Evolutionary conservation across 2,797 vertebrate species (phyloP).

Genomic region (Ceyx erithaca): DNA sequence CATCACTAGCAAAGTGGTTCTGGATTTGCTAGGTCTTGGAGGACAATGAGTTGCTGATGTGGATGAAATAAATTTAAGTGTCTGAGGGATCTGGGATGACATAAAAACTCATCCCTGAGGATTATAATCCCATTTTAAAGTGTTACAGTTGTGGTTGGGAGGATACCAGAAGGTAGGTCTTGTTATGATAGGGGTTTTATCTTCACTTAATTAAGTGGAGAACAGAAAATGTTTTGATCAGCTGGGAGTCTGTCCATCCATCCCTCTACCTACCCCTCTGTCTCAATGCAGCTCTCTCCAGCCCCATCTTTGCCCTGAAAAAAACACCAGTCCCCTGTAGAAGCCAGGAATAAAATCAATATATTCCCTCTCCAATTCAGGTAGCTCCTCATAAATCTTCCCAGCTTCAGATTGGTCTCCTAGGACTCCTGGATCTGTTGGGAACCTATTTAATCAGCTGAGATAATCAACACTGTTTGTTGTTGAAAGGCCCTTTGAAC

Average conservation of each 20-base stretch:
- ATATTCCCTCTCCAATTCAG: constrained; percentile 33
- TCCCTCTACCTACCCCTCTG: not conserved
- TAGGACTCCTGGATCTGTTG: constrained; percentile 23
- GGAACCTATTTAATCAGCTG: constrained; percentile 59
- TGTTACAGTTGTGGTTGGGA: not conserved
- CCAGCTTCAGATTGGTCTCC: constrained; percentile 51
- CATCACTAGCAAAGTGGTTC: not conserved
- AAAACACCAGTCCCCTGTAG: not conserved
- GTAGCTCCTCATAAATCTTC: constrained; percentile 66
- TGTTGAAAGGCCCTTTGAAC: constrained; percentile 38
- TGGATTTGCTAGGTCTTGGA: not conserved
- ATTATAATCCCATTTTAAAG: not conserved
- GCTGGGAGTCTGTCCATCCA: not conserved
- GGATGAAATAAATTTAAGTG: not conserved
- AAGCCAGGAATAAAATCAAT: constrained; percentile 35
- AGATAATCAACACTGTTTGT: constrained; percentile 38
- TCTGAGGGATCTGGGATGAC: not conserved
- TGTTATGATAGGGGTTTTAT: not conserved
- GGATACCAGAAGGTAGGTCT: not conserved
- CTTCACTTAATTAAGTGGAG: not conserved
- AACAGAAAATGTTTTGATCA: not conserved
- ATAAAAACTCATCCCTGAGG: not conserved
- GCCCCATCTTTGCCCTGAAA: not conserved
- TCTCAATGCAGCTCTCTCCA: not conserved
- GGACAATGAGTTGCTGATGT: not conserved